phyloP scores from a whole-genome alignment of 2,888 invertebrate species.

The Crioceris asparagi region DNA sequence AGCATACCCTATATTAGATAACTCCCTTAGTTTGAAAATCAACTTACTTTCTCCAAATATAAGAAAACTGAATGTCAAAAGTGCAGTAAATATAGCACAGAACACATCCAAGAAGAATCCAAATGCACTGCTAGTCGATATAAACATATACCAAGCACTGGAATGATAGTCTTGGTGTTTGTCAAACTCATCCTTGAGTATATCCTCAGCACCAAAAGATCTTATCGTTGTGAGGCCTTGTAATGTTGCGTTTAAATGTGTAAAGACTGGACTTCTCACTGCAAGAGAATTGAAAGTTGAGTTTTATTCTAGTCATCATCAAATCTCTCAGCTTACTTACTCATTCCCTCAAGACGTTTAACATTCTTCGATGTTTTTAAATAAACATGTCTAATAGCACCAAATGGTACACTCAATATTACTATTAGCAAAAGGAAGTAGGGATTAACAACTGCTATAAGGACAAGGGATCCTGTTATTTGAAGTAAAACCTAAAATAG shows the following conservation, averaged over 20 bases:
- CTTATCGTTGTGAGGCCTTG: constrained; percentile 69
- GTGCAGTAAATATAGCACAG: constrained; percentile 48
- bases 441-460: constrained; percentile 45
- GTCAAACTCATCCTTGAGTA: constrained; percentile 44
- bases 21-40: no score
- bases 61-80: constrained; percentile 54
- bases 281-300: no score
- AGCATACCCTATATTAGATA: no score
- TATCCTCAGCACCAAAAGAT: constrained; percentile 56
- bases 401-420: constrained; percentile 50
- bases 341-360: constrained; percentile 54
- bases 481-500: constrained; percentile 35
- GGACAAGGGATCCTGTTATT: constrained; percentile 41
- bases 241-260: constrained; percentile 65
- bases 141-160: constrained; percentile 54
- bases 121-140: constrained; percentile 49
- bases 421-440: constrained; percentile 37
- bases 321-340: constrained; percentile 41
- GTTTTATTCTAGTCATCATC: no score
- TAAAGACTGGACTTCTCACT: constrained; percentile 75
- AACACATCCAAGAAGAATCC: constrained; percentile 52
- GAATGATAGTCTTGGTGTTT: constrained; percentile 49
- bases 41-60: constrained; percentile 9
- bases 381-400: constrained; percentile 52
- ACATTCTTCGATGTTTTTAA: constrained; percentile 59